Percentiles rank a stretch among this genome's conserved stretches.
These are phyloP conservation scores for Monopis laevigella DNA, from an alignment of 2,888 invertebrate genomes.

Conservation along the genomic window DNA sequence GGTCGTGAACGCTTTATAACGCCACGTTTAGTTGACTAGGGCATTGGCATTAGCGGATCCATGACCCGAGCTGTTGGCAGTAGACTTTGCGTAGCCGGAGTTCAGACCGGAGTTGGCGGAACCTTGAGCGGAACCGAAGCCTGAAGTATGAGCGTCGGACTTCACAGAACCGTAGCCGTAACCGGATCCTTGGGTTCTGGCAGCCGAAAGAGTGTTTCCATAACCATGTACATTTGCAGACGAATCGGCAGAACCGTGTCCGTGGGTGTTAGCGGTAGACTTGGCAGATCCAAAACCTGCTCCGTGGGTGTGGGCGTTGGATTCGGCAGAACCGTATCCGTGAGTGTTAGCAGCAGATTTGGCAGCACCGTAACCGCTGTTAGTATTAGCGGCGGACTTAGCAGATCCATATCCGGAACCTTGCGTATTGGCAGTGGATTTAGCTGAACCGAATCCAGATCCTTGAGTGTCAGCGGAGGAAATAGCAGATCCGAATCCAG, in stretches of 20 bases:
- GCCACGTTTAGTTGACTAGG: conserved; percentile 15
- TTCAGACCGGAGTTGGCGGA: conserved; percentile 14
- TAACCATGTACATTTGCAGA: conserved; percentile 12
- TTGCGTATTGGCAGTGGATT: conserved; percentile 33
- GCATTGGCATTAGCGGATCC: conserved; percentile 25
- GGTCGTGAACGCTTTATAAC: conserved; percentile 13
- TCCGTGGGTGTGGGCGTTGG: conserved; percentile 31
- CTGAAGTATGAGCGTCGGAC: conserved; percentile 8
- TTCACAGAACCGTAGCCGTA: conserved; percentile 37
- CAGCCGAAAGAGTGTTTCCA: conserved; percentile 22
- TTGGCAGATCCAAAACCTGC: conserved; percentile 25
- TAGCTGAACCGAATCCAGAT: conserved; percentile 29
- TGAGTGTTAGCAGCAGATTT: conserved; percentile 27
- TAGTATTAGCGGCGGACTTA: conserved; percentile 27
- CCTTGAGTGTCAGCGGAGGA: conserved; percentile 38
- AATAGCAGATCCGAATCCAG: conserved; percentile 31
- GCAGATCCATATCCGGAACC: conserved; percentile 29
- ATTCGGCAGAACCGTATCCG: conserved; percentile 31
- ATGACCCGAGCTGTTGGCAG: conserved; percentile 19
- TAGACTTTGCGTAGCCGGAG: conserved; percentile 25
- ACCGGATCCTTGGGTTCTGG: conserved; percentile 31
- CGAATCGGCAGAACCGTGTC: conserved; percentile 16
- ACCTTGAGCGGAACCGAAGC: conserved; percentile 8
- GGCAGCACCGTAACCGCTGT: conserved; percentile 23
- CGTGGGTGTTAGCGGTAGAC: conserved; percentile 18